Conservation (phyloP, 2,113 vertebrate species). For the Tyto alba region DNA sequence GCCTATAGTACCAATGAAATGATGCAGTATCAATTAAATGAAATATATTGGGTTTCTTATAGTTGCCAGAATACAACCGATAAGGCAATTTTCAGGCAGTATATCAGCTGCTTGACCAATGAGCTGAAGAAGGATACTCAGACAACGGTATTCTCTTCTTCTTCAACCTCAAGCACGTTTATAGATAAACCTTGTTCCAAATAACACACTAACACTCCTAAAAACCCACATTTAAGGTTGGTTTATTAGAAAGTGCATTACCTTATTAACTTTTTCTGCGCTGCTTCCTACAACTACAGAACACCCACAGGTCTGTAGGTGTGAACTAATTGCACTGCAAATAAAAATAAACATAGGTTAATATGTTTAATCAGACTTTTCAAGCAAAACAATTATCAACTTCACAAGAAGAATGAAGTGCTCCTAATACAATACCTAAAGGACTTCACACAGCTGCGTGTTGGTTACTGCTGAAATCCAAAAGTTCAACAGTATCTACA, state of each 20-base stretch:
- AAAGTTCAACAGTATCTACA: neutral
- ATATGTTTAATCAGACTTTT: neutral
- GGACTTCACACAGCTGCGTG: neutral
- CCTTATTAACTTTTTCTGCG: conserved; percentile 97
- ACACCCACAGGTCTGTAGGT: conserved; percentile 96
- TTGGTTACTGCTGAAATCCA: neutral
- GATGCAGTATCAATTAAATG: neutral
- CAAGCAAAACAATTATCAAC: neutral
- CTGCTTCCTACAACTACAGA: conserved; percentile 96
- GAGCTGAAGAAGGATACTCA: neutral
- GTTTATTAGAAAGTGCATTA: conserved; percentile 48
- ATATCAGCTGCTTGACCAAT: neutral
- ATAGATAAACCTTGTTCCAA: neutral
- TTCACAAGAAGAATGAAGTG: neutral
- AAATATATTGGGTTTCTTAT: neutral
- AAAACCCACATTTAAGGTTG: neutral
- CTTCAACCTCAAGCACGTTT: neutral
- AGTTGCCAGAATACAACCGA: neutral
- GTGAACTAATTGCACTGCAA: conserved; percentile 93
- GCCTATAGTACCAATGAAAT: no score
- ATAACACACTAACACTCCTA: neutral
- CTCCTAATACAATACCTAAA: neutral
- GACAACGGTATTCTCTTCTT: neutral
- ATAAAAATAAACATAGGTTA: neutral
- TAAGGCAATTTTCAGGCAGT: neutral